Evolutionary conservation across 2,113 vertebrate species (phyloP).

Genomic region (Dolichallabes microphthalmus): DNA sequence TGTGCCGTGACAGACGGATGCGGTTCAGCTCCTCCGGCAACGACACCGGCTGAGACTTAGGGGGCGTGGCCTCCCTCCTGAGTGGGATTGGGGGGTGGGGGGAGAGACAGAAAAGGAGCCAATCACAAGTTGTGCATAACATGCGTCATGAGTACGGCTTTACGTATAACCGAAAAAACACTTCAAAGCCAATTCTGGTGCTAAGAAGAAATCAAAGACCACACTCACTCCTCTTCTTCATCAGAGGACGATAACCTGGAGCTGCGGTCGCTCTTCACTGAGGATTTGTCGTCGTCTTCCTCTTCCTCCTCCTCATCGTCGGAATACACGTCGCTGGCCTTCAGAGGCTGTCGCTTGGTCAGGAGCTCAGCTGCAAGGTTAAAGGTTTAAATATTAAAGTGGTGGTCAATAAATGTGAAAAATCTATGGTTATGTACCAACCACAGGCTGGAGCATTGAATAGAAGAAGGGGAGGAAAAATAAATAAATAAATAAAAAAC

Average conservation of each 20-base stretch:
- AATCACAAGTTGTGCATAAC: neutral
- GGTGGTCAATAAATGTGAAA: too few species aligned
- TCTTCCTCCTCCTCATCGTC: conserved; percentile 93
- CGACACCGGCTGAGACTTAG: conserved; percentile 93
- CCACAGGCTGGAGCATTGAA: neutral
- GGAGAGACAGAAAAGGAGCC: neutral
- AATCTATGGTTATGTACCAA: neutral
- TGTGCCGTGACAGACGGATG: conserved; percentile 92
- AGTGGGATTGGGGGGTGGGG: too few species aligned
- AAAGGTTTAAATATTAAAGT: neutral
- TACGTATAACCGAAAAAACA: neutral
- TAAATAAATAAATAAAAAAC: too few species aligned
- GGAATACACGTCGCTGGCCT: conserved; percentile 96
- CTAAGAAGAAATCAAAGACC: neutral
- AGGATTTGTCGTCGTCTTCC: conserved; percentile 96
- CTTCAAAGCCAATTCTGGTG: too few species aligned
- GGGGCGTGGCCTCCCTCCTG: conserved; percentile 94
- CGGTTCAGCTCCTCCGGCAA: conserved; percentile 93
- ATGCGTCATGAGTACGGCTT: neutral
- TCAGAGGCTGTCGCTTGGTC: conserved; percentile 93
- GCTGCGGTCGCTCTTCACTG: conserved; percentile 92
- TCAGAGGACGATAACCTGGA: conserved; percentile 90
- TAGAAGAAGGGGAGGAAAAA: neutral
- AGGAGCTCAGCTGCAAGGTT: conserved; percentile 86
- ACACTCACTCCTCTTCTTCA: conserved; percentile 91